Base-by-base conservation (phyloP, 2,797 vertebrate genomes). In the Ctenopoma kingsleyae region DNA sequence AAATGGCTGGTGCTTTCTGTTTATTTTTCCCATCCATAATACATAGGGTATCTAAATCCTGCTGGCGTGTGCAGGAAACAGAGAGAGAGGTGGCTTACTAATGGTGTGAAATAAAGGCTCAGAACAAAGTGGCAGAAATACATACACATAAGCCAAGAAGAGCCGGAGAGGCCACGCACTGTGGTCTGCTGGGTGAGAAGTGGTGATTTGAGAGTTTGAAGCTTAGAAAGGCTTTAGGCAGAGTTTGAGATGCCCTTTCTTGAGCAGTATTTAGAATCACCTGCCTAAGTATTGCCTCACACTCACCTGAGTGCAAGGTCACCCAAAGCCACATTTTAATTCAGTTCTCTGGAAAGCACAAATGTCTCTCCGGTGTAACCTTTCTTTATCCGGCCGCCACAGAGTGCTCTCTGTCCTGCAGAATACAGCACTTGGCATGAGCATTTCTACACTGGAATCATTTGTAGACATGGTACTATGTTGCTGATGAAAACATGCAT, bases 21-120 rank as follows among this genome's bases (percentile, higher is more conserved):
- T 93, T 92, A 90, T 87, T 86, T 89, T 85, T 57, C 78, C 89
- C 85, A 92, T 93, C 86, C 87, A 93, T 93, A 93, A 93, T 91
- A 91, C 90, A 93, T 92, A 83, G 82, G 80, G 78, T 81, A 82
- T 89, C 84, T 85, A 89, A 92, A 91, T 92, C 91, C 86, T 90
- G 84, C 87, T 87, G 84, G 76, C 78, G 84, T 86, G 78, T 89
- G 91, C 86, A 87, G 77, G 85, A 90, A 85, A 87, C 61, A 68
- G 70, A 77, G 54, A 38, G 35, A 48, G 66, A 56, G 78, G 81
- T 79, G 76, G 83, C 76, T 90, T 84, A 66, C 81, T 91, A 89
- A 90, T 91, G 78, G 89, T 78, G 77, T 81, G 85, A 90, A 84
- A 87, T 82, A 90, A 82, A 87, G 67, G 74, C 87, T 87, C 80